A percentile compares a stretch with the other conserved stretches of the same genome.
Conservation (phyloP, 1,140 invertebrate species). For the Diachasma alloeum region DNA sequence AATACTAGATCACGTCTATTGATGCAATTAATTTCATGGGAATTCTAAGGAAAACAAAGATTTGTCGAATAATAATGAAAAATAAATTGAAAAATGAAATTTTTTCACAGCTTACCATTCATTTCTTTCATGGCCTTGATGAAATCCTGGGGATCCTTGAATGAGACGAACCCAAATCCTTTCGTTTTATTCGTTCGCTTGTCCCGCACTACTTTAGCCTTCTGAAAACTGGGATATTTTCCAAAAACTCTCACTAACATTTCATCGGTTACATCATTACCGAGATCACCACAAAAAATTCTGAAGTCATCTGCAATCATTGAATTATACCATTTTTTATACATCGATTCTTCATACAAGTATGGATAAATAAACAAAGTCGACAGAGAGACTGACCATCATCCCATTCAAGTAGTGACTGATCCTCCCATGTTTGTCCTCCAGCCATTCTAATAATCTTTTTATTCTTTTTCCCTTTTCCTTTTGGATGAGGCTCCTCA, state of each 20-base stretch:
- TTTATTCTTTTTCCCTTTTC: slow-evolving; percentile 75
- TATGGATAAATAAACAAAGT: neutral
- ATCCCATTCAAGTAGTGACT: slow-evolving; percentile 90
- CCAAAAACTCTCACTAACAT: slow-evolving; percentile 91
- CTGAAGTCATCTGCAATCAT: slow-evolving; percentile 91
- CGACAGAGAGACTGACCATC: slow-evolving; percentile 69
- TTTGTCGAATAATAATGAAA: too few relatives aligned
- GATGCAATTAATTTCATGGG: too few relatives aligned
- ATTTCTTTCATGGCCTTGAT: slow-evolving; percentile 99
- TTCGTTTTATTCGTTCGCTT: slow-evolving; percentile 98
- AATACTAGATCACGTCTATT: too few relatives aligned
- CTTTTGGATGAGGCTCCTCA: slow-evolving; percentile 70
- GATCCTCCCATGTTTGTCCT: slow-evolving; percentile 94
- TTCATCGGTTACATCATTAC: slow-evolving; percentile 99
- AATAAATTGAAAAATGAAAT: too few relatives aligned
- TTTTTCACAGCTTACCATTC: slow-evolving; percentile 74
- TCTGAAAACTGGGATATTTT: slow-evolving; percentile 93
- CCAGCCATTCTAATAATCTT: slow-evolving; percentile 89
- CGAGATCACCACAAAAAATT: slow-evolving; percentile 98
- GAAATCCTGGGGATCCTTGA: slow-evolving; percentile 97
- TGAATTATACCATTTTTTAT: slow-evolving; percentile 20
- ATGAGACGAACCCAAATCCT: slow-evolving; percentile 99
- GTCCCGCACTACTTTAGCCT: slow-evolving; percentile 95
- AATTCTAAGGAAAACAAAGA: too few relatives aligned
- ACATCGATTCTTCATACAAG: neutral